Base-by-base conservation (phyloP, 1,140 invertebrate genomes). In the Temnothorax longispinosus region DNA sequence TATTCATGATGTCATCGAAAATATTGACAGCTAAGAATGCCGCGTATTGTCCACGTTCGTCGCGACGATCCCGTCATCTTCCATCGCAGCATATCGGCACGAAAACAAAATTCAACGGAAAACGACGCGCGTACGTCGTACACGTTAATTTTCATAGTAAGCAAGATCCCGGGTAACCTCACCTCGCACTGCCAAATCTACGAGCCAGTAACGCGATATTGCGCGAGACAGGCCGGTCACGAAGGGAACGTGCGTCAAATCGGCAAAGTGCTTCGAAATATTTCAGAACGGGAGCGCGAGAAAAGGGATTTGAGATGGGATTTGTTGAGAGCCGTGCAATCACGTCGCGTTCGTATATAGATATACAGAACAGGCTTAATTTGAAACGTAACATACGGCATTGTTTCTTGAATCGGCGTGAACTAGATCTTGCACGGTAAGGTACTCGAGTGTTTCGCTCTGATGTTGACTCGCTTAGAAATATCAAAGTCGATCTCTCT, bases 51-150 rank as follows among this genome's bases (percentile, higher is more conserved):
- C 7, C 7, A 13, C 1, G 27, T 27, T 1, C 11, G 44, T 56
- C n/a, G 21, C 41, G 11, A 65, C 18, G 52, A 27, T 27, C 27
- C 7, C n/a, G 56, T 80, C 60, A 67, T 21, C 44, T 65, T 67
- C 2, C 13, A n/a, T 65, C 18, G 10, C 13, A 2, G 38, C 27
- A 27, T 27, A 27, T 27, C 27, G 27, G 27, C 27, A 27, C 35
- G 18, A 6, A 71, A 71, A 44, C 10, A 54, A 81, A 44, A 54
- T 71, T 81, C 67, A 32, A 78, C 18, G 44, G 10, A 75, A 78
- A 77, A 27, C 21, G 15, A 50, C 18, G n/a, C 18, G n/a, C 41
- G 3, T 3, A 78, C 11, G 27, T 78, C 41, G 4, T 7, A 50
- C 18, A 78, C 18, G 10, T 47, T 78, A 50, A 78, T 78, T 65